phyloP scores from a whole-genome alignment of 2,113 vertebrate species.

The Phrynosoma blainvillii region DNA sequence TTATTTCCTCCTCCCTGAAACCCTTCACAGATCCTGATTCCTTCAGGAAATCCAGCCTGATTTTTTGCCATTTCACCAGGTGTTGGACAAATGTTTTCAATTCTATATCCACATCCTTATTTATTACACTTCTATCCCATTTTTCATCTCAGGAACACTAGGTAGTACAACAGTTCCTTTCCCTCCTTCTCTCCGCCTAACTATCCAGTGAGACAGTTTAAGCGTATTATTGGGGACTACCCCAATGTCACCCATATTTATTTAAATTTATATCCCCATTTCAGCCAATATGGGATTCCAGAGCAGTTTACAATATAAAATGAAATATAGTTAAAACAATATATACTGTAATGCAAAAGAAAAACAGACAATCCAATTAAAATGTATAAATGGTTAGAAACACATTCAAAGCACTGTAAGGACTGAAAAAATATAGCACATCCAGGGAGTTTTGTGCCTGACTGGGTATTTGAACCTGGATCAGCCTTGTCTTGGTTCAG shows the following conservation, averaged over 20 bases:
- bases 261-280: no score
- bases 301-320: no score
- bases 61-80: background rate
- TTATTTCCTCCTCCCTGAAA: constrained; percentile 18
- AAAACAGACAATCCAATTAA: no score
- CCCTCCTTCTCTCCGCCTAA: background rate
- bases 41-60: background rate
- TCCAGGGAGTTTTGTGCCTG: no score
- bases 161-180: background rate
- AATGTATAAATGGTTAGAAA: no score
- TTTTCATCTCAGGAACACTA: background rate
- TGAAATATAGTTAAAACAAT: no score
- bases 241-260: background rate
- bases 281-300: no score
- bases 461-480: no score
- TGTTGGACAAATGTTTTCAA: background rate
- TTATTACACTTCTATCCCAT: background rate
- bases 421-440: no score
- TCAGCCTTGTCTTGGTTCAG: no score
- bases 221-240: background rate
- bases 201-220: background rate
- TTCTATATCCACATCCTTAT: background rate
- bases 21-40: background rate
- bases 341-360: no score
- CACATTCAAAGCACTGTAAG: no score